Percentiles rank a stretch among this genome's conserved stretches.
Conservation (phyloP, 2,797 vertebrate genomes). For the Catharus ustulatus region DNA sequence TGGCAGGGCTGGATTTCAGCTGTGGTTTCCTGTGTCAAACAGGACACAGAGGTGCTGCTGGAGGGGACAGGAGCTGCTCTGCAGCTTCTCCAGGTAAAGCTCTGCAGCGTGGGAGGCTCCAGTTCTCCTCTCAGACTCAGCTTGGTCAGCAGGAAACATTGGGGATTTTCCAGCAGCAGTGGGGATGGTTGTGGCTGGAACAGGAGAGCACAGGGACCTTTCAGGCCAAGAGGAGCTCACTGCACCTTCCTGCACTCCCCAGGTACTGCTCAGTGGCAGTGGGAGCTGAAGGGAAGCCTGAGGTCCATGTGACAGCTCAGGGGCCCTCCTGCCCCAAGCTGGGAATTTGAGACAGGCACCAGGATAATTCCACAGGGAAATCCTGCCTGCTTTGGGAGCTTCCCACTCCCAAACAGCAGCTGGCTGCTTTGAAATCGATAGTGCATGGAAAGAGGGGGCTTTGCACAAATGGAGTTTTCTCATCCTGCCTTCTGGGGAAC, state of each 20-base stretch:
- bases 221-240: fast-evolving
- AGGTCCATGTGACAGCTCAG: fast-evolving
- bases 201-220: background rate
- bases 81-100: background rate
- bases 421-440: background rate
- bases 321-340: background rate
- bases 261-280: fast-evolving
- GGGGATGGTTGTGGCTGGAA: background rate
- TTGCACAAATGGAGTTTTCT: background rate
- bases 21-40: background rate
- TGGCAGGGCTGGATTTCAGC: fast-evolving
- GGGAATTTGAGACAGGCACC: background rate
- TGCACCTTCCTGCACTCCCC: background rate
- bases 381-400: background rate
- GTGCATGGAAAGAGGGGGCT: background rate
- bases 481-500: background rate
- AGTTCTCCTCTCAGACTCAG: background rate
- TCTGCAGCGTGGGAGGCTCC: background rate
- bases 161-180: background rate
- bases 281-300: background rate
- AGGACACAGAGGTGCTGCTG: background rate
- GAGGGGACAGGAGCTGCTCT: background rate
- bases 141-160: background rate
- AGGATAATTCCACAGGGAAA: background rate
- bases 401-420: background rate